A percentile compares a stretch with the other conserved stretches of the same genome.
phyloP scores from a whole-genome alignment of 1,140 invertebrate genomes.

The Campoletis sonorensis region DNA sequence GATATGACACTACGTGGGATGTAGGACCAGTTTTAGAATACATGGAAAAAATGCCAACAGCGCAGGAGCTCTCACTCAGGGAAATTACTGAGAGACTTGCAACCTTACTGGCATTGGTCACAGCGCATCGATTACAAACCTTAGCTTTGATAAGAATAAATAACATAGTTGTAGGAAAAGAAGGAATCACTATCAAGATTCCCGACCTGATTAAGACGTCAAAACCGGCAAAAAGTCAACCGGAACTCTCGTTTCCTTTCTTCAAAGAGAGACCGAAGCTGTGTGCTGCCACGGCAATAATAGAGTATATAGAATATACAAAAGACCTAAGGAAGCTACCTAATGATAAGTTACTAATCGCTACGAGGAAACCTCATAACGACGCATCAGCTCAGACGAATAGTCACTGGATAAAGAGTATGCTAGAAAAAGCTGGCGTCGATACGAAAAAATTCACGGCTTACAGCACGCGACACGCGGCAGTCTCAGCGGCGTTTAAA shows the following conservation, averaged over 20 bases:
- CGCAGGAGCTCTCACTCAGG: neutral
- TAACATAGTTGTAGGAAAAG: neutral
- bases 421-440: constrained; percentile 16
- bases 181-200: neutral
- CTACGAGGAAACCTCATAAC: neutral
- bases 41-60: neutral
- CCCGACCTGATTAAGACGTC: neutral
- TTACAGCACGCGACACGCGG: constrained; percentile 36
- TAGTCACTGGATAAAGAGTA: constrained; percentile 36
- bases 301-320: neutral
- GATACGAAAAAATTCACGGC: constrained; percentile 37
- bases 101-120: neutral
- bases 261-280: neutral
- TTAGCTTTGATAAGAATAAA: neutral
- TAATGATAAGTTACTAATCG: neutral
- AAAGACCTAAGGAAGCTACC: neutral
- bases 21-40: neutral
- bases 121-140: neutral
- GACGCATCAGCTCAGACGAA: neutral
- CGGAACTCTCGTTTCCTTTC: neutral
- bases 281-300: neutral
- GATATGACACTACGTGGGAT: neutral
- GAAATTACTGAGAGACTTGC: neutral
- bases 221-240: neutral
- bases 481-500: constrained; percentile 37